Evolutionary conservation across 2,888 invertebrate species (phyloP), one percentile per base, ranked within the genome.

Genomic region (Ornithoptera priamus): DNA sequence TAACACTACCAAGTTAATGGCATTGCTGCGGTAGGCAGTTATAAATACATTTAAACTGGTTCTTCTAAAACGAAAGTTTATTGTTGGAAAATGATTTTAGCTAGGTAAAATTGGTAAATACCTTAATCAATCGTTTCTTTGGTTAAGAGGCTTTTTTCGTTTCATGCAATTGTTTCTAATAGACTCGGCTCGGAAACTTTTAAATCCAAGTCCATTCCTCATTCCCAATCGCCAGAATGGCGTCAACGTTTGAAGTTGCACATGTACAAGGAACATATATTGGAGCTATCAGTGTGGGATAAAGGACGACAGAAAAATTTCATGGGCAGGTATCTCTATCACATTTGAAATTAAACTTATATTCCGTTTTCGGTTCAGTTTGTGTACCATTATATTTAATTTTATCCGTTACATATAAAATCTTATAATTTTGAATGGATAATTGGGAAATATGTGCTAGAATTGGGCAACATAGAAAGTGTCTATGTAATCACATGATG

Each of bases 301-400:
- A 89, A 86, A 76, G 90, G 90, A 50, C 88, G 84, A 74, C 84
- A 85, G 75, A 90, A 87, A 75, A 88, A 83, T 72, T 87, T 86
- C 69, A 89, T 91, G 90, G 91, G 92, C 75, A 89, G 88, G 92
- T 91, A 77, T 62, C 1, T 15, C 12, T n/a, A 18, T n/a, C 8
- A n/a, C n/a, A n/a, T 53, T 53, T n/a, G 4, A n/a, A 53, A 4
- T 18, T 53, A 53, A 53, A 53, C n/a, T 53, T 53, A 53, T 12
- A 53, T 53, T 53, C 5, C n/a, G 18, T 18, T n/a, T 53, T n/a
- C n/a, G n/a, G 6, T 53, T n/a, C 18, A 6, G 18, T 53, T n/a
- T 53, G 18, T 46, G 15, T 12, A 42, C 10, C 12, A 42, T 4
- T 46, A 15, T 15, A 12, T 46, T 46, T 46, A 12, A 15, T 42